Percentiles rank a stretch among this genome's conserved stretches.
These are phyloP conservation scores for Polylopha cassiicola DNA, from an alignment of 2,888 invertebrate species.

Conservation along the genomic window DNA sequence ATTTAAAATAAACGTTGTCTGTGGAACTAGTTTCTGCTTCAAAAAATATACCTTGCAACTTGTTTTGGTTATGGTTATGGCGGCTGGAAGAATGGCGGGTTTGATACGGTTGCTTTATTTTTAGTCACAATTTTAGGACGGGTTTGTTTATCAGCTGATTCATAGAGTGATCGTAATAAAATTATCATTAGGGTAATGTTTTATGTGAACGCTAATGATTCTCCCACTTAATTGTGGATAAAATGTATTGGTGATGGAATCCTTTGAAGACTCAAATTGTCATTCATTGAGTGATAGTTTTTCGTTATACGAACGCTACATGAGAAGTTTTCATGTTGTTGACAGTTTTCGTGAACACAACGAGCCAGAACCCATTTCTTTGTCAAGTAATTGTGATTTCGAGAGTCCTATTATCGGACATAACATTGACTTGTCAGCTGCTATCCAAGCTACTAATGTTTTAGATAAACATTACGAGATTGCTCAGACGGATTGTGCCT, in stretches of 20 bases:
- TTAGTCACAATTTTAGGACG: constrained; percentile 1
- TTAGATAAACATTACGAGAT: constrained; percentile 46
- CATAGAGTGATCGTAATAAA: too few species aligned
- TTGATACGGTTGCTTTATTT: constrained; percentile 9
- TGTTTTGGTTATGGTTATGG: constrained; percentile 4
- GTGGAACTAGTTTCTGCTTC: too few species aligned
- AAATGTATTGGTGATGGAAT: constrained; percentile 67
- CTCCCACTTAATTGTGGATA: constrained; percentile 24
- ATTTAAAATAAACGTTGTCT: too few species aligned
- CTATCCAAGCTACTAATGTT: constrained; percentile 41
- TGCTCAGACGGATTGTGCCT: constrained; percentile 40
- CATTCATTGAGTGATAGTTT: constrained; percentile 68
- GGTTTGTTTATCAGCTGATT: too few species aligned
- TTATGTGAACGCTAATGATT: too few species aligned
- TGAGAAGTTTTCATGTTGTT: constrained; percentile 68
- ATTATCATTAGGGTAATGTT: too few species aligned
- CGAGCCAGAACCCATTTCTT: constrained; percentile 31
- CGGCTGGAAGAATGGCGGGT: constrained; percentile 13
- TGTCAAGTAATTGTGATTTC: constrained; percentile 41
- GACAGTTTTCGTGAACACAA: constrained; percentile 44
- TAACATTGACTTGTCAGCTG: constrained; percentile 57
- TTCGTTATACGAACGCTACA: constrained; percentile 66
- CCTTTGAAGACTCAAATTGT: constrained; percentile 67
- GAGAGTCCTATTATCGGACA: constrained; percentile 49
- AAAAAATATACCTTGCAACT: too few species aligned